Evolutionary conservation across 2,797 vertebrate species (phyloP).

Genomic region (Myotis pilosus): DNA sequence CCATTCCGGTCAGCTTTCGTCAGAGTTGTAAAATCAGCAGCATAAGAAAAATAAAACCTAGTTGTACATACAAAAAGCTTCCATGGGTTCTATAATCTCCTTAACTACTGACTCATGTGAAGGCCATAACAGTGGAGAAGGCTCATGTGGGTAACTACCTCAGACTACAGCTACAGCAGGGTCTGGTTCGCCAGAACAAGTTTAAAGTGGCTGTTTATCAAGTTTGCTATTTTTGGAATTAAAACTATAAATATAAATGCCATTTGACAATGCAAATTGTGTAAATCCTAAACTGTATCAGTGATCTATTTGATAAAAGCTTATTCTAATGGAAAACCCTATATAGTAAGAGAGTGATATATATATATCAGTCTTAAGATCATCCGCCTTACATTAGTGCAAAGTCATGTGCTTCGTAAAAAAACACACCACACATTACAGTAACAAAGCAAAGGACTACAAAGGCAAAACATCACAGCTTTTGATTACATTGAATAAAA

Average conservation of each 20-base stretch:
- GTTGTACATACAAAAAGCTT: slow-evolving; percentile 71
- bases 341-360: slow-evolving; percentile 81
- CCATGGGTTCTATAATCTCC: slow-evolving; percentile 69
- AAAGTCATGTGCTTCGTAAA: slow-evolving; percentile 83
- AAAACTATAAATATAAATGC: slow-evolving; percentile 81
- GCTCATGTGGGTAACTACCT: slow-evolving; percentile 28
- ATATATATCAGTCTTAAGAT: slow-evolving; percentile 76
- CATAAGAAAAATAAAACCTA: slow-evolving; percentile 69
- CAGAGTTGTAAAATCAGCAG: slow-evolving; percentile 76
- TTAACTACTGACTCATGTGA: slow-evolving; percentile 73
- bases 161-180: slow-evolving; percentile 78
- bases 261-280: slow-evolving; percentile 80
- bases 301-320: slow-evolving; percentile 82
- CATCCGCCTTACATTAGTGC: slow-evolving; percentile 82
- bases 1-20: slow-evolving; percentile 79
- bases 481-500: slow-evolving; percentile 83
- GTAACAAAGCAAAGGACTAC: slow-evolving; percentile 86
- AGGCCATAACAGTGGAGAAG: slow-evolving; percentile 59
- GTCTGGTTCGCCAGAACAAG: slow-evolving; percentile 77
- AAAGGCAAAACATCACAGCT: slow-evolving; percentile 85
- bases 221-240: slow-evolving; percentile 82
- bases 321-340: slow-evolving; percentile 85
- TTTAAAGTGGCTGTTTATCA: slow-evolving; percentile 84
- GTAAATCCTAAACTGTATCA: slow-evolving; percentile 82
- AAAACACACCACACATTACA: slow-evolving; percentile 76